Percentiles rank a stretch among this genome's conserved stretches.
Evolutionary conservation across 2,888 invertebrate genomes (phyloP).

Genomic region (Archips xylosteana): DNA sequence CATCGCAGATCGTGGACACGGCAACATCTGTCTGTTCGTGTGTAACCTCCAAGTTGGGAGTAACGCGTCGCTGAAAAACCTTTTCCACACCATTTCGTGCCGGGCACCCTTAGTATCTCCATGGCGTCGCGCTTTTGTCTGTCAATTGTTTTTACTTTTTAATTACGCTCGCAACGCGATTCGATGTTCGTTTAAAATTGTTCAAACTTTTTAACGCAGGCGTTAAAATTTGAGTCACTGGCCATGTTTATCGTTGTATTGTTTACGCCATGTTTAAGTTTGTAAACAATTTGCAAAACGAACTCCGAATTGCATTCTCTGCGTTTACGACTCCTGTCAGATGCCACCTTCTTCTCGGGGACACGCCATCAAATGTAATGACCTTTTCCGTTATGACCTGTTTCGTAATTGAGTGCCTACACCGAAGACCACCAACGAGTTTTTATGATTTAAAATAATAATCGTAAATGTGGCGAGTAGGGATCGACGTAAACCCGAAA

Average conservation of each 20-base stretch:
- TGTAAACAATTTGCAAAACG: slow-evolving; percentile 36
- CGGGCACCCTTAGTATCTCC: slow-evolving; percentile 93
- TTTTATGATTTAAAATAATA: slow-evolving; percentile 56
- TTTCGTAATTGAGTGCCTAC: slow-evolving; percentile 39
- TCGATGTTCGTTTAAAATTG: slow-evolving; percentile 10
- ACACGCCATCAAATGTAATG: slow-evolving; percentile 41
- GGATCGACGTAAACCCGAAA: slow-evolving; percentile 58
- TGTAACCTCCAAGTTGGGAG: slow-evolving; percentile 93
- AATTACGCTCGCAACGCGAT: slow-evolving; percentile 41
- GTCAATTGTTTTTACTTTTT: slow-evolving; percentile 52
- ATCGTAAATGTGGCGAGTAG: slow-evolving; percentile 56
- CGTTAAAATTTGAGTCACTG: background rate
- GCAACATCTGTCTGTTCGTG: slow-evolving; percentile 94
- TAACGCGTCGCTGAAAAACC: slow-evolving; percentile 93
- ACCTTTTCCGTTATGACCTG: slow-evolving; percentile 53
- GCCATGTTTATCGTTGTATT: background rate
- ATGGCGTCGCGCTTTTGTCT: slow-evolving; percentile 78
- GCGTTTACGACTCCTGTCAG: slow-evolving; percentile 39
- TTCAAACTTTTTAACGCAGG: background rate
- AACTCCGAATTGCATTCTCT: slow-evolving; percentile 21
- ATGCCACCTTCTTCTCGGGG: slow-evolving; percentile 32
- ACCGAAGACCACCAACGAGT: slow-evolving; percentile 46
- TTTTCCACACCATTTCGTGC: slow-evolving; percentile 97
- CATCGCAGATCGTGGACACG: slow-evolving; percentile 94
- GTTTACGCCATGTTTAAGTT: background rate